Percentiles rank a stretch among this genome's conserved stretches.
phyloP scores from a whole-genome alignment of 2,113 vertebrate genomes.

The Plectropomus leopardus region DNA sequence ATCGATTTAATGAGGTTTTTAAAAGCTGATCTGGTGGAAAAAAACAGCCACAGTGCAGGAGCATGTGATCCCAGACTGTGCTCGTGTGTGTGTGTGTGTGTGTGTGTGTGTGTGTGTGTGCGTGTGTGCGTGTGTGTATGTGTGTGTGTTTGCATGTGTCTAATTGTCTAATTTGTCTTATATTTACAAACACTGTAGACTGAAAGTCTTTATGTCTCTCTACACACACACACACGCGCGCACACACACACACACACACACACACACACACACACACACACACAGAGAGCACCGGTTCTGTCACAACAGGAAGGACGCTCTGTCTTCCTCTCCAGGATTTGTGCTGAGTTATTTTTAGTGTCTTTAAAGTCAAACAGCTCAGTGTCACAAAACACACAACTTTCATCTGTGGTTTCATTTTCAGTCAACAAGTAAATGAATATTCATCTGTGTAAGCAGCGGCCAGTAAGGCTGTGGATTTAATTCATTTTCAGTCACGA shows the following conservation, averaged over 20 bases:
- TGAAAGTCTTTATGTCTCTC: no score
- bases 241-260: conserved; percentile 5
- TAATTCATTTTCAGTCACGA: no score
- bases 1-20: neutral
- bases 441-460: no score
- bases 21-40: neutral
- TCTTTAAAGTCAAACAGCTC: conserved; percentile 9
- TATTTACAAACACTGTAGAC: no score
- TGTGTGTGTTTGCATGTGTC: no score
- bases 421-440: no score
- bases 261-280: conserved; percentile 23
- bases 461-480: no score
- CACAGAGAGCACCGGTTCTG: neutral
- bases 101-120: neutral
- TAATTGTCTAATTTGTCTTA: no score
- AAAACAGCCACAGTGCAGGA: neutral
- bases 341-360: conserved; percentile 27
- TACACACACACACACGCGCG: no score
- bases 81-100: neutral
- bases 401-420: neutral
- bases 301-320: neutral
- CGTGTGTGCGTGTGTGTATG: neutral
- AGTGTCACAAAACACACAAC: neutral
- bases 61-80: neutral
- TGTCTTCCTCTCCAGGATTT: conserved; percentile 19